Evolutionary conservation across 2,797 vertebrate species (phyloP), one percentile per base, ranked within the genome.

Genomic region (Tangara arthus): DNA sequence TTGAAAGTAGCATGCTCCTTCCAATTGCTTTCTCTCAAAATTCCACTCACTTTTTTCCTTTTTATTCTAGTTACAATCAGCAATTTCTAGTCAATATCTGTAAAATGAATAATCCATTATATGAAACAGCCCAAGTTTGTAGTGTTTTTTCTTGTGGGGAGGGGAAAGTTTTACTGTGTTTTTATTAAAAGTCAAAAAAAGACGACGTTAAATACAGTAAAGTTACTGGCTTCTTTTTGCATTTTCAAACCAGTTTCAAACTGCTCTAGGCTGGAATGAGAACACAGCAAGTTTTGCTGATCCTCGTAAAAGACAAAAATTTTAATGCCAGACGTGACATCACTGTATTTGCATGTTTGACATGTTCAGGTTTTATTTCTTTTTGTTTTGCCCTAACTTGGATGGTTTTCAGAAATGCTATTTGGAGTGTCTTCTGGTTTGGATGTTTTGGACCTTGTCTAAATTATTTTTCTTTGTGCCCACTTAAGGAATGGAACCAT

Each of bases 321-420:
- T 84, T 88, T 81, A 77, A 73, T 89, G 90, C 90, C 96, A 95
- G 89, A 64, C 47, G 24, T 96, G 95, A 96, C 90, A 77, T 97
- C 93, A 89, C 52, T 52, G 47, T 73, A 42, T 88, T 84, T 96
- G 85, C 65, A 50, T 90, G 84, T 82, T 41, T 8, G 11, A 52
- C 87, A 52, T 89, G 72, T 64, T 94, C 1, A 20, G 57, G 63
- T 78, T 89, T 78, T 86, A 63, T 41, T 87, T 34, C 46, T 73
- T 85, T 44, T 61, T 61, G 50, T 77, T 93, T 86, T 86, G 39
- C 72, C 59, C 28, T 81, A 20, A 27, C 32, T 71, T 7, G 3
- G 49, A 21, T 79, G 47, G 34, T 85, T 28, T 49, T 91, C 61
- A 22, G 68, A 5, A 12, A 26, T 68, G 37, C 9, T 57, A 4